Conservation (phyloP, 2,797 vertebrate genomes). For the Cygnus olor region DNA sequence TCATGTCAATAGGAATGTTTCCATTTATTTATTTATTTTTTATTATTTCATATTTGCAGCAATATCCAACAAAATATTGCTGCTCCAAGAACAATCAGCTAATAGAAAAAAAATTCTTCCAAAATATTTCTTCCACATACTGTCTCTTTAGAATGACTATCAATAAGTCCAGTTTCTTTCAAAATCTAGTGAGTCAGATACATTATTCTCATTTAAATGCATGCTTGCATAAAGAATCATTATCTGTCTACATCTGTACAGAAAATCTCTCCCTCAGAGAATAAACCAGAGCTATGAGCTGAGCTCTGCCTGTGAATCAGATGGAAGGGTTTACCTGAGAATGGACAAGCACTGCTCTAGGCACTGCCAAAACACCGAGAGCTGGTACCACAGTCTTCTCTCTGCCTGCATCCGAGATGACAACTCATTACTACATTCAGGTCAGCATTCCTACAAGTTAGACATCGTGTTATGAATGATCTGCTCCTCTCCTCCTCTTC, state of each 20-base stretch:
- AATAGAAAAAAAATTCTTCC: neutral
- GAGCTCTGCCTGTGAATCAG: neutral
- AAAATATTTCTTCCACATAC: neutral
- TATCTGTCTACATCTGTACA: neutral
- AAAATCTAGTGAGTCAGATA: neutral
- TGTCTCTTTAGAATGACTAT: neutral
- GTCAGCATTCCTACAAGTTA: neutral
- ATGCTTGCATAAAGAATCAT: neutral
- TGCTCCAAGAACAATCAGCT: neutral
- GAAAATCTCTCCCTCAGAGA: neutral
- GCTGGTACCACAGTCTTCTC: neutral
- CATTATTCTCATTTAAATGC: neutral
- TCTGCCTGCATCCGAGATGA: neutral
- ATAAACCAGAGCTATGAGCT: neutral
- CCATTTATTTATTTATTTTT: neutral
- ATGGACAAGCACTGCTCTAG: fast-evolving
- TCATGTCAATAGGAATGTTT: neutral
- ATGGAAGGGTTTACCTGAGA: neutral
- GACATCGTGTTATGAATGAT: neutral
- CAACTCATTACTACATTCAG: neutral
- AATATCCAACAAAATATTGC: neutral
- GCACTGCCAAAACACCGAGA: neutral
- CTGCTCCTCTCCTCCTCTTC: neutral
- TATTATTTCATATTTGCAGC: neutral
- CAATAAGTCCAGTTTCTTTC: neutral